Conservation (phyloP, 2,888 invertebrate genomes). For the Eudasyphora cyanicolor region DNA sequence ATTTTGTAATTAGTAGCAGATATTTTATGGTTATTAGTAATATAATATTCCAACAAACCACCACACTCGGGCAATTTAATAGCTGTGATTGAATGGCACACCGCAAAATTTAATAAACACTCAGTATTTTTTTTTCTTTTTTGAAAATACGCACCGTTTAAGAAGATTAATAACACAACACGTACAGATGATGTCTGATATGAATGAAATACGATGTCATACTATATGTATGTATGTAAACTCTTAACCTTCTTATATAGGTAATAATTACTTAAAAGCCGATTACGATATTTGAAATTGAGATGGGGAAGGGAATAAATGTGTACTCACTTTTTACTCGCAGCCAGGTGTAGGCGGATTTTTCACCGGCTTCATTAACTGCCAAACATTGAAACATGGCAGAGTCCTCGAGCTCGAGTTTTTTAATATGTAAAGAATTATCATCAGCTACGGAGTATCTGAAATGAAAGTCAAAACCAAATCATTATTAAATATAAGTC, state of each 20-base stretch:
- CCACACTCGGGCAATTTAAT: constrained; percentile 40
- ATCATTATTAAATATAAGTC: too few species aligned
- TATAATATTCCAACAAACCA: constrained; percentile 53
- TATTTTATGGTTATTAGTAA: constrained; percentile 55
- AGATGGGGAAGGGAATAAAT: constrained; percentile 32
- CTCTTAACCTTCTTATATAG: background rate
- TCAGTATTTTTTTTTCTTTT: too few species aligned
- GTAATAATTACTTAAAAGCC: background rate
- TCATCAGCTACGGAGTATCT: constrained; percentile 91
- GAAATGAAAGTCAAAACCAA: too few species aligned
- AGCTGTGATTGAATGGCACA: constrained; percentile 25
- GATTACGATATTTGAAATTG: background rate
- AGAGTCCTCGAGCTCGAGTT: constrained; percentile 90
- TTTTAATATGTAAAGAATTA: constrained; percentile 90
- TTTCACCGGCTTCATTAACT: constrained; percentile 93
- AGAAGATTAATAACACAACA: constrained; percentile 4
- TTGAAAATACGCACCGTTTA: background rate
- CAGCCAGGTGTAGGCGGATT: constrained; percentile 93
- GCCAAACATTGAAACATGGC: constrained; percentile 98
- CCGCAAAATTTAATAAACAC: constrained; percentile 8
- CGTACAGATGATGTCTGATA: background rate
- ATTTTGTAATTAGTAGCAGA: constrained; percentile 58
- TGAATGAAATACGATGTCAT: background rate
- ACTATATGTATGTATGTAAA: background rate
- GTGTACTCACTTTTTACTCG: constrained; percentile 94